Evolutionary conservation across 2,113 vertebrate genomes (phyloP).

Genomic region (Strigops habroptila): DNA sequence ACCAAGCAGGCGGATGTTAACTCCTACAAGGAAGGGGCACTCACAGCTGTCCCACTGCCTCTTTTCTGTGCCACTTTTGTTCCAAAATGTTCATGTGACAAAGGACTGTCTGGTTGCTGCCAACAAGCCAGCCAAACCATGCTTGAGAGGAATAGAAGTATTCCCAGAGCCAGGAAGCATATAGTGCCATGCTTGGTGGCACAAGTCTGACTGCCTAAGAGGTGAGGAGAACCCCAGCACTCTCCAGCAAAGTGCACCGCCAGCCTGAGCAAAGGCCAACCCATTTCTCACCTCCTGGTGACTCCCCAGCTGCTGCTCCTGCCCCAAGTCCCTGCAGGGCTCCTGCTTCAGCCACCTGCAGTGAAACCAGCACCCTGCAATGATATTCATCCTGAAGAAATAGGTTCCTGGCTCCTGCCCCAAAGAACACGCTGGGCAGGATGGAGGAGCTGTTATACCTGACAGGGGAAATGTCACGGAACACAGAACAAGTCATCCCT

Average conservation of each 20-base stretch:
- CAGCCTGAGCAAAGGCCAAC: not conserved
- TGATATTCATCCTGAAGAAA: fast-evolving
- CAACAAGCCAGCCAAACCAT: not conserved
- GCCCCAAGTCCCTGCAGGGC: not conserved
- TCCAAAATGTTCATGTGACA: not conserved
- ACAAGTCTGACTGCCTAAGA: not conserved
- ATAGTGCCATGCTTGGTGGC: not conserved
- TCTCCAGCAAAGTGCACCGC: not conserved
- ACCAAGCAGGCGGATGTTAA: not conserved
- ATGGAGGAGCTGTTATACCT: fast-evolving
- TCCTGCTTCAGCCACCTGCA: not conserved
- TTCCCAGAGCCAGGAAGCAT: not conserved
- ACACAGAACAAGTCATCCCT: not conserved
- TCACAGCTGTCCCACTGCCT: not conserved
- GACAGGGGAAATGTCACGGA: not conserved
- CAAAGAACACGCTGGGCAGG: not conserved
- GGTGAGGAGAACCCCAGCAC: not conserved
- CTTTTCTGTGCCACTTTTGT: not conserved
- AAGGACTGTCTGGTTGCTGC: not conserved
- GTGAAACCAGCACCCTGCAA: not conserved
- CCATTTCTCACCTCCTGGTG: fast-evolving
- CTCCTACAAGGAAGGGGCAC: not conserved
- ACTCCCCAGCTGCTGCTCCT: not conserved
- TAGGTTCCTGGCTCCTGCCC: not conserved
- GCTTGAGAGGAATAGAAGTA: not conserved